Conservation (phyloP, 2,888 invertebrate species). For the Adineta ricciae region DNA sequence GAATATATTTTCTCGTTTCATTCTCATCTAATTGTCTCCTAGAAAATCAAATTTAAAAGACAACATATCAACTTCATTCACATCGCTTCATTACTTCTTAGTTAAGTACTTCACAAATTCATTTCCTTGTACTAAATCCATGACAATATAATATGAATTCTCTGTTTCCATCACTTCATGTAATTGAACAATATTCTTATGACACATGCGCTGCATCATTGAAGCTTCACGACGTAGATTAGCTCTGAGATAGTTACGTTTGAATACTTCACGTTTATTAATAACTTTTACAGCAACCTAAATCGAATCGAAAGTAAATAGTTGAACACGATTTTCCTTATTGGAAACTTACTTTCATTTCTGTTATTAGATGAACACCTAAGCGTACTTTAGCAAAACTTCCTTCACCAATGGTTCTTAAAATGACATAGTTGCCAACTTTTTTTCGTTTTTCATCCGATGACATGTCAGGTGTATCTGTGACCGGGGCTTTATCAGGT, state of each 20-base stretch:
- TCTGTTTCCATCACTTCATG: slow-evolving; percentile 46
- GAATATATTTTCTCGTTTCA: slow-evolving; percentile 40
- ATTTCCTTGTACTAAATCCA: slow-evolving; percentile 41
- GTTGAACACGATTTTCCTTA: not conserved
- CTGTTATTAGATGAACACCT: slow-evolving; percentile 40
- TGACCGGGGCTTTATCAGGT: not conserved
- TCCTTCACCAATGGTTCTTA: slow-evolving; percentile 40
- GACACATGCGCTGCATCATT: slow-evolving; percentile 41
- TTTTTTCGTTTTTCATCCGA: slow-evolving; percentile 41
- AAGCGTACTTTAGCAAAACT: slow-evolving; percentile 41
- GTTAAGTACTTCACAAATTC: slow-evolving; percentile 41
- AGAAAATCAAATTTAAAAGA: not conserved
- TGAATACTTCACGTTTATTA: slow-evolving; percentile 40
- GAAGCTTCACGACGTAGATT: slow-evolving; percentile 43
- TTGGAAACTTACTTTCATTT: slow-evolving; percentile 39
- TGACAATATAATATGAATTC: slow-evolving; percentile 43
- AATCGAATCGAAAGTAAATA: not conserved
- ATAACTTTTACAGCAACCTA: slow-evolving; percentile 46
- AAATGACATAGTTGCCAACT: slow-evolving; percentile 42
- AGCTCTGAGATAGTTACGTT: slow-evolving; percentile 40
- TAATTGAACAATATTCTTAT: slow-evolving; percentile 42
- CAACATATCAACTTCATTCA: not conserved
- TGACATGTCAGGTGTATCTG: not conserved
- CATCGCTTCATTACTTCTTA: slow-evolving; percentile 34
- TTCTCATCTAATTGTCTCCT: slow-evolving; percentile 40